Percentiles rank a stretch among this genome's conserved stretches.
phyloP scores from a whole-genome alignment of 2,888 invertebrate species.

The Anoplius nigerrimus region DNA sequence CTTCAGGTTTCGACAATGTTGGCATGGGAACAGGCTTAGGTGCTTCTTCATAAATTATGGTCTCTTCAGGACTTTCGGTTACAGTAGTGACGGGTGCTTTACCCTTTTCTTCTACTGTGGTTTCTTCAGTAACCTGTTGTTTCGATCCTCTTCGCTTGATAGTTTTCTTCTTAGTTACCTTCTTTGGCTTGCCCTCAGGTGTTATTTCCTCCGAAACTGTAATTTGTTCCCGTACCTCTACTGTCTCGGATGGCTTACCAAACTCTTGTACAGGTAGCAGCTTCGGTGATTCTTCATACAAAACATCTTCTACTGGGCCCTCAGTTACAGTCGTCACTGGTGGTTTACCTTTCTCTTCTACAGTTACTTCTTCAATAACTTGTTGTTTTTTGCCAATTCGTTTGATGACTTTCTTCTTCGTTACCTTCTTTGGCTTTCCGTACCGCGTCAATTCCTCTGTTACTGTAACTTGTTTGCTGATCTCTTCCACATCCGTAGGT shows the following conservation, averaged over 20 bases:
- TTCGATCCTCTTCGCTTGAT: constrained; percentile 48
- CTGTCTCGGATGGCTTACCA: constrained; percentile 55
- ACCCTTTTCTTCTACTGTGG: constrained; percentile 59
- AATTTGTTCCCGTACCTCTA: constrained; percentile 49
- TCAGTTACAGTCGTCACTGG: constrained; percentile 50
- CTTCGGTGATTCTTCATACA: constrained; percentile 27
- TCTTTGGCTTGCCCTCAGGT: constrained; percentile 71
- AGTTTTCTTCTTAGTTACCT: constrained; percentile 19
- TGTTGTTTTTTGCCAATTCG: constrained; percentile 68
- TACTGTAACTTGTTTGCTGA: constrained; percentile 66
- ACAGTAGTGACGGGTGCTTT: constrained; percentile 72
- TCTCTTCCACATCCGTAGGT: constrained; percentile 26
- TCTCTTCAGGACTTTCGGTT: constrained; percentile 58
- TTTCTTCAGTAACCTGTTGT: constrained; percentile 64
- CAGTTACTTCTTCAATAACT: constrained; percentile 63
- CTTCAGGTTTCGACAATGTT: constrained; percentile 48
- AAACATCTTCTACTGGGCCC: constrained; percentile 36
- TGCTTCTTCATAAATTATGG: not conserved
- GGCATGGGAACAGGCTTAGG: constrained; percentile 28
- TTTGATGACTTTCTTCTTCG: constrained; percentile 75
- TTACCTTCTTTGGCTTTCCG: constrained; percentile 64
- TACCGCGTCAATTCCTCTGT: constrained; percentile 61
- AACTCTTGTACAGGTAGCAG: constrained; percentile 48
- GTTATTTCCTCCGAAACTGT: constrained; percentile 67
- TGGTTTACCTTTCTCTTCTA: constrained; percentile 53